Evolutionary conservation across 2,888 invertebrate genomes (phyloP).

Genomic region (Troides oblongomaculatus): DNA sequence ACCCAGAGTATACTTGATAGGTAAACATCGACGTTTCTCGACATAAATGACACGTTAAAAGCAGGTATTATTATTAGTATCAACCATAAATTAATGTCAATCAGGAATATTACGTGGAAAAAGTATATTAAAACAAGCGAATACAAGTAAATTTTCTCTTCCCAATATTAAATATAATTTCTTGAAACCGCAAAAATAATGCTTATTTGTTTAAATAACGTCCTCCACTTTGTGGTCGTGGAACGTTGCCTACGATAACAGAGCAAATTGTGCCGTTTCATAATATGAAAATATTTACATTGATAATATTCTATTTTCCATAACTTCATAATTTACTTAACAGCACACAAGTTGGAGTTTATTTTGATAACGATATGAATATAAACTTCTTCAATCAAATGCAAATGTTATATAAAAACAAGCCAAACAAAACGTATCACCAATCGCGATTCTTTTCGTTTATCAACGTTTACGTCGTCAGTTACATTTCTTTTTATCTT

Average conservation of each 20-base stretch:
- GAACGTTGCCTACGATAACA: constrained; percentile 6
- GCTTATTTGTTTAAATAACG: neutral
- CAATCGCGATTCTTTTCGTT: no score
- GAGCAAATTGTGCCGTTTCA: constrained; percentile 2
- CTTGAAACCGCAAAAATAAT: neutral
- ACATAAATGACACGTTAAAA: neutral
- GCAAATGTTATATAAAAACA: no score
- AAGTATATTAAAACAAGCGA: neutral
- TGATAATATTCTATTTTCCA: neutral
- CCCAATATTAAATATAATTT: neutral
- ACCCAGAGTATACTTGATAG: neutral
- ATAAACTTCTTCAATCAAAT: no score
- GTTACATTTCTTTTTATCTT: no score
- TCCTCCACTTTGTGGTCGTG: neutral
- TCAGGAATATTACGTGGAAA: neutral
- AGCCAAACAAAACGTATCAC: no score
- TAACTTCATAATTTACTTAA: neutral
- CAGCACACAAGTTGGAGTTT: neutral
- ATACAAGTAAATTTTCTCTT: neutral
- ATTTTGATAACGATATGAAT: neutral
- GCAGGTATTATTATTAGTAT: neutral
- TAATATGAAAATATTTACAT: constrained; percentile 1
- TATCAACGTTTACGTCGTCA: no score
- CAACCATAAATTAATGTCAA: neutral
- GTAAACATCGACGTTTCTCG: neutral